phyloP scores from a whole-genome alignment of 2,888 invertebrate genomes.

The Spatulosminthurus flaviceps region DNA sequence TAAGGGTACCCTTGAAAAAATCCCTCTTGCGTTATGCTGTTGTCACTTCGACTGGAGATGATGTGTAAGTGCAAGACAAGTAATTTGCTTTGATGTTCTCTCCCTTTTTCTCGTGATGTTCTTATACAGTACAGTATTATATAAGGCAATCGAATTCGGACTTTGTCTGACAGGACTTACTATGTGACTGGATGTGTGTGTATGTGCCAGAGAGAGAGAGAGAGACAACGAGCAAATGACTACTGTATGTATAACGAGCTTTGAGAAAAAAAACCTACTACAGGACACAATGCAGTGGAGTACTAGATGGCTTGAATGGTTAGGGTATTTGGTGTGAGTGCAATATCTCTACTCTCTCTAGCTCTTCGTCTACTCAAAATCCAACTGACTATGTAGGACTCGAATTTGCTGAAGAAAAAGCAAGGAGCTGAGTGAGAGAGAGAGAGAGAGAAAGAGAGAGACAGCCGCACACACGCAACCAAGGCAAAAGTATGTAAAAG shows the following conservation, averaged over 20 bases:
- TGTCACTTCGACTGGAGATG: background rate
- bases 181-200: too few relatives aligned
- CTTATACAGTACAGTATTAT: too few relatives aligned
- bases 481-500: too few relatives aligned
- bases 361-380: conserved; percentile 12
- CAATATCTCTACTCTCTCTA: too few relatives aligned
- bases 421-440: background rate
- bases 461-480: conserved; percentile 43
- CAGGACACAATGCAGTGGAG: background rate
- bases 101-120: background rate
- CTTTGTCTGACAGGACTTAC: background rate
- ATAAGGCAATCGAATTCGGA: conserved; percentile 38
- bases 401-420: background rate
- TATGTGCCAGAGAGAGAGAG: background rate
- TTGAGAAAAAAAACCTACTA: too few relatives aligned
- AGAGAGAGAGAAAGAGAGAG: background rate
- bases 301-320: background rate
- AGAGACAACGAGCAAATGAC: too few relatives aligned
- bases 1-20: background rate
- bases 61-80: background rate
- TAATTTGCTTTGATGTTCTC: conserved; percentile 25
- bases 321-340: background rate
- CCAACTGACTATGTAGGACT: background rate
- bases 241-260: too few relatives aligned
- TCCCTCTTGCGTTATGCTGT: background rate